Conservation (phyloP, 2,113 vertebrate species). For the Tyrannus savana region DNA sequence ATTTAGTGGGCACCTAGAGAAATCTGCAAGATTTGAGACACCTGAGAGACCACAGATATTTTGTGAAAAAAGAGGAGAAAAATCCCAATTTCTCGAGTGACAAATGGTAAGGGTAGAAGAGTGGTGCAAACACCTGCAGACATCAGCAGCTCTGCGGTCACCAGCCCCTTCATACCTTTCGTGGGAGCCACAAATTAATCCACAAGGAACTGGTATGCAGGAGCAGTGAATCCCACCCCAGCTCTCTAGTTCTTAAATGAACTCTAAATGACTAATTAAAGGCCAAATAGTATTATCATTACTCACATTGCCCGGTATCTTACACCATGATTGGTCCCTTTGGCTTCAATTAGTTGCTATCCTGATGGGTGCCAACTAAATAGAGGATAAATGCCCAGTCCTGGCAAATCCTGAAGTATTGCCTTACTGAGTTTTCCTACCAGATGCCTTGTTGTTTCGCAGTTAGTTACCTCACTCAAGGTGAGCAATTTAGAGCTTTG, state of each 20-base stretch:
- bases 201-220: neutral
- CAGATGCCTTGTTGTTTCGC: neutral
- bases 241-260: neutral
- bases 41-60: neutral
- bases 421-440: neutral
- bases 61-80: neutral
- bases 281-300: neutral
- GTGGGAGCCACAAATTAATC: constrained; percentile 29
- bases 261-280: constrained; percentile 19
- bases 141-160: neutral
- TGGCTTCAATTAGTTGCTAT: constrained; percentile 45
- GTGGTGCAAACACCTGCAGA: neutral
- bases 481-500: neutral
- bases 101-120: neutral
- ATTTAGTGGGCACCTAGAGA: neutral
- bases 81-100: neutral
- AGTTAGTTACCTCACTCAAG: neutral
- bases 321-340: constrained; percentile 1
- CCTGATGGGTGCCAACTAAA: constrained; percentile 1
- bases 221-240: neutral
- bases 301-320: neutral
- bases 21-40: constrained; percentile 29
- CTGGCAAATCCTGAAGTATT: neutral
- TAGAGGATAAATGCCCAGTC: neutral
- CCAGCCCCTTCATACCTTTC: neutral